Evolutionary conservation across 2,797 vertebrate genomes (phyloP), one percentile per base, ranked within the genome.

Genomic region (Odontamblyopus rebecca): DNA sequence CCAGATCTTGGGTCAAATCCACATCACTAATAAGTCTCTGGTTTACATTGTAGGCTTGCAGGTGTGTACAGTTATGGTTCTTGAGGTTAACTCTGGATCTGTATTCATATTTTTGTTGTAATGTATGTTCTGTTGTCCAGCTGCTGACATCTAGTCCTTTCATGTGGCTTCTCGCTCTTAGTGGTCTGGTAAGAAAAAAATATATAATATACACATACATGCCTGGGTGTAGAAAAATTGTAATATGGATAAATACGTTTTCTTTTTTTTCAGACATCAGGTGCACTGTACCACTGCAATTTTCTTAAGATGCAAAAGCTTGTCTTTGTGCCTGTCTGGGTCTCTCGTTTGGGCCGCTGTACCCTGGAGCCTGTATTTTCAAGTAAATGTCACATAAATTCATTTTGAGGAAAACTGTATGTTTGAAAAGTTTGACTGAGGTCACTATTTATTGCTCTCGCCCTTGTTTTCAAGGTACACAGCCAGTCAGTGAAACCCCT

Each of bases 21-120:
- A 95, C 82, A 95, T 99, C 93, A 98, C 96, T 84, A 99, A 98
- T 94, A 99, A 99, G 90, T 96, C 97, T 41, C 88, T 99, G 86
- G 95, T 98, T 85, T 99, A 99, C 89, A 93, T 99, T 68, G 88
- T 93, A 11, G 89, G 91, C 67, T 60, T 93, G 78, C 91, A 93
- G 89, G 92, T 93, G 32, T 72, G 69, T 50, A 9, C 19, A 8
- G 27, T 4, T 48, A 66, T 64, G 61, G 23, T 30, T 41, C 71
- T 30, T 32, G 38, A 3, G 9, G 26, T 64, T 44, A 44, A 41
- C n/a, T 57, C 1, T 2, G 38, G 2, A 3, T 27, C 27, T 32
- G 18, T 19, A 5, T 32, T 73, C n/a, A 70, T 13, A 69, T 26
- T 11, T 5, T 15, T 26, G 38, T 6, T 35, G 1, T 79, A 5